Percentiles rank a stretch among this genome's conserved stretches.
These are phyloP conservation scores for Anaspis maculata DNA, from an alignment of 2,888 invertebrate species.

Conservation along the genomic window DNA sequence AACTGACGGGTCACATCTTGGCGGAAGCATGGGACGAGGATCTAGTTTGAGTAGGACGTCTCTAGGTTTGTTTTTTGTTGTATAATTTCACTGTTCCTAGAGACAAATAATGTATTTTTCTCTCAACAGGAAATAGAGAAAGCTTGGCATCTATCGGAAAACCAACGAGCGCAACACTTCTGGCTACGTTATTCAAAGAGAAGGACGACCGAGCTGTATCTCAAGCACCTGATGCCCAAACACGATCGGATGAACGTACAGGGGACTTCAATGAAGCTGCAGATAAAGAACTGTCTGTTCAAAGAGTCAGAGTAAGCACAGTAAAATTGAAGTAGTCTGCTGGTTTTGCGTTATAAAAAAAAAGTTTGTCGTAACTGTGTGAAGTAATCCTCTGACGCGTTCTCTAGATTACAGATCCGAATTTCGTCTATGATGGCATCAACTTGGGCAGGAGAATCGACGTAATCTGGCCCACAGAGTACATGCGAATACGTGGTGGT, in stretches of 20 bases:
- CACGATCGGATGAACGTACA: slow-evolving; percentile 26
- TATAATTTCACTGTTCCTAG: slow-evolving; percentile 1
- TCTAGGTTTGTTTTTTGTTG: slow-evolving; percentile 43
- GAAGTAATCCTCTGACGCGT: slow-evolving; percentile 3
- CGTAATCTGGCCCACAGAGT: slow-evolving; percentile 92
- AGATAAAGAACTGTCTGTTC: slow-evolving; percentile 43
- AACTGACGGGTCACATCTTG: slow-evolving; percentile 48
- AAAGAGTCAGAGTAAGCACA: slow-evolving; percentile 33
- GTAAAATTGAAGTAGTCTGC: no score
- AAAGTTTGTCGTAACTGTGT: slow-evolving; percentile 3
- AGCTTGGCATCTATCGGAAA: slow-evolving; percentile 80
- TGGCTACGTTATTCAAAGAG: slow-evolving; percentile 68
- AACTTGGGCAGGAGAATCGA: slow-evolving; percentile 85
- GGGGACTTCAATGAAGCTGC: slow-evolving; percentile 32
- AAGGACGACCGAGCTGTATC: slow-evolving; percentile 37
- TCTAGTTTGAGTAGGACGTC: slow-evolving; percentile 54
- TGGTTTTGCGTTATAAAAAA: no score
- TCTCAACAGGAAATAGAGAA: slow-evolving; percentile 63
- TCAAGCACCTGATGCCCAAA: slow-evolving; percentile 31
- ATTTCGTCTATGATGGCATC: slow-evolving; percentile 81
- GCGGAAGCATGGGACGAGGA: slow-evolving; percentile 43
- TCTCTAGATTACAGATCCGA: slow-evolving; percentile 52
- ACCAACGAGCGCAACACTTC: slow-evolving; percentile 77
- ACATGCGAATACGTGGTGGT: slow-evolving; percentile 79
- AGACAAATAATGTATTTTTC: neutral